phyloP scores from a whole-genome alignment of 2,888 invertebrate genomes.

The Brassicogethes aeneus region DNA sequence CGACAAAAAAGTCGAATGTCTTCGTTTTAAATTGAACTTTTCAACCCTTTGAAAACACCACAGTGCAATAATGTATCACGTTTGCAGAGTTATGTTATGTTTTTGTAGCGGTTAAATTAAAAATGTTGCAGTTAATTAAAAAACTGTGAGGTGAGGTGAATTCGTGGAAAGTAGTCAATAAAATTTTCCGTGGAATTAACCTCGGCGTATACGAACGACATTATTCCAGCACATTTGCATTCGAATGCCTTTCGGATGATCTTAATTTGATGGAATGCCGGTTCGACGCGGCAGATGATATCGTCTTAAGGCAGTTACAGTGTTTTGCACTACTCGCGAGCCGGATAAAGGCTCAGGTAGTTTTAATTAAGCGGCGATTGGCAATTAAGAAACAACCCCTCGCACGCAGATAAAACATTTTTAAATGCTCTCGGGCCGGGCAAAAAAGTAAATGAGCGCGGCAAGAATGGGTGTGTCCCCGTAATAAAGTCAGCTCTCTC shows the following conservation, averaged over 20 bases:
- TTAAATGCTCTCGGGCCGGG: conserved; percentile 14
- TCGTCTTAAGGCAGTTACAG: conserved; percentile 18
- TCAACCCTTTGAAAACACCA: no score
- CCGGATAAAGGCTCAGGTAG: conserved; percentile 8
- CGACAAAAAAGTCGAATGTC: no score
- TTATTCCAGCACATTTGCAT: conserved; percentile 35
- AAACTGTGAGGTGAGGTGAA: no score
- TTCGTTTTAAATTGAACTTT: no score
- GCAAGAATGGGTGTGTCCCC: conserved; percentile 29
- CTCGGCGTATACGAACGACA: conserved; percentile 15
- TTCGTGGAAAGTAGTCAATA: conserved; percentile 12
- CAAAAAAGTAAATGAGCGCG: conserved; percentile 32
- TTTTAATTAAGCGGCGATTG: conserved; percentile 10
- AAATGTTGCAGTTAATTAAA: no score
- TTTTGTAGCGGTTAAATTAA: no score
- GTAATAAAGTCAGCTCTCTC: conserved; percentile 25
- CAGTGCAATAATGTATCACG: no score
- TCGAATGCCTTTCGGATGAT: conserved; percentile 15
- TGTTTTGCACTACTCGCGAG: conserved; percentile 13
- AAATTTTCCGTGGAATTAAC: conserved; percentile 28
- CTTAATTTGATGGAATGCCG: conserved; percentile 30
- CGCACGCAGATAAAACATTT: conserved; percentile 18
- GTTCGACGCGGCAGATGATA: conserved; percentile 14
- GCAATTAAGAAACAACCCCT: conserved; percentile 23
- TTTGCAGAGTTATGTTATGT: no score